Base-by-base conservation (phyloP, 2,888 invertebrate genomes). In the Drosophila monieri region DNA sequence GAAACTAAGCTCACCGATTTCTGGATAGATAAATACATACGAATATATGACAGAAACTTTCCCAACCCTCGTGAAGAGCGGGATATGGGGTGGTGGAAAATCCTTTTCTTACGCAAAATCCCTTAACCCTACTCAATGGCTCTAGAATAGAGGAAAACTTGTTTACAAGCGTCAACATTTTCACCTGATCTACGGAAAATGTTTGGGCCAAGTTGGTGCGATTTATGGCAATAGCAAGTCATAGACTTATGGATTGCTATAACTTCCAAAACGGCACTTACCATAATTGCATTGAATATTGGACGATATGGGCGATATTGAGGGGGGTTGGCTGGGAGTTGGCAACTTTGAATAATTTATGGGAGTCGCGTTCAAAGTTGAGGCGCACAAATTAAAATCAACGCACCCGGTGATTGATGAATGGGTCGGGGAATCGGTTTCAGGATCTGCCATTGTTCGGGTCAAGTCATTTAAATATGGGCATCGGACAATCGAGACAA, bases 331-430 rank as follows among this genome's bases (percentile, higher is more conserved):
- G 49, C 51, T 27, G 49, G 49, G 46, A 70, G 52, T 62, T 55
- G 72, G 73, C 72, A 85, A 87, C 87, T 87, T 80, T 83, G 71
- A 88, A 83, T 83, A 83, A 83, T 87, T 83, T 87, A 83, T 83
- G 85, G 64, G 78, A 61, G 74, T 51, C 47, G 41, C 57, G 78
- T 78, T 80, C 81, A 85, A 87, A 81, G 81, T 87, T 85, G 76
- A 83, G 80, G 74, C 73, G 81, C 81, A 81, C 81, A 83, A 85
- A 83, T 83, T 83, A 87, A 83, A 83, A 83, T 83, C 88, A 80
- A 80, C 81, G 81, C 83, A 83, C 88, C 78, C 80, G 78, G 78
- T 83, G 81, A 83, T 83, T 83, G 81, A 83, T 83, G 81, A 83
- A 83, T 78, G 78, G 80, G 51, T 47, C 51, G 41, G 23, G n/a